Conservation (phyloP, 2,113 vertebrate species). For the Tursiops truncatus region DNA sequence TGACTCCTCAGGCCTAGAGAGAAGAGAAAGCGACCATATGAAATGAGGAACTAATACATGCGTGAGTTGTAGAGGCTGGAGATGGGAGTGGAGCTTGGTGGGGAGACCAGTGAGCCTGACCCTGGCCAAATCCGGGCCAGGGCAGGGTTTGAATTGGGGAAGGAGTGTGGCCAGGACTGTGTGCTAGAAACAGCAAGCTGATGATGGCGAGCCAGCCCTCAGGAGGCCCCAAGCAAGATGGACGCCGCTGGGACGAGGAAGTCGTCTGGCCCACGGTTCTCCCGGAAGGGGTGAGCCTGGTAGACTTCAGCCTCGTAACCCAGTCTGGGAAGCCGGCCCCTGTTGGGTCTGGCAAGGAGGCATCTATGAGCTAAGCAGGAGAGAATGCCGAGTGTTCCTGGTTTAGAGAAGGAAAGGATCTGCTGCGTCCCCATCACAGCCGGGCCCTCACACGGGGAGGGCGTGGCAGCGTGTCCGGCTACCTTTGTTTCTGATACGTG, state of each 20-base stretch:
- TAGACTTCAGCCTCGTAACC: background rate
- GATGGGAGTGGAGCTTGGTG: background rate
- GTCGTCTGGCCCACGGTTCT: background rate
- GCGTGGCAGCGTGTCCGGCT: background rate
- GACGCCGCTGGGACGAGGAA: background rate
- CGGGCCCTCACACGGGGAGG: background rate
- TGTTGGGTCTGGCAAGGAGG: background rate
- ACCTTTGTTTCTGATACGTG: background rate
- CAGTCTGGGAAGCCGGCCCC: slow-evolving; percentile 21
- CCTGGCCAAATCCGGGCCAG: background rate
- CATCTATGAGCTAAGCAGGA: background rate
- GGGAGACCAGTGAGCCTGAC: background rate
- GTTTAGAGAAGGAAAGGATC: background rate
- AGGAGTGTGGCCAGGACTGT: background rate
- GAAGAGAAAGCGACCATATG: background rate
- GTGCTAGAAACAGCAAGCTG: background rate
- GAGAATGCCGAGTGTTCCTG: background rate
- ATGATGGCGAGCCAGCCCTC: background rate
- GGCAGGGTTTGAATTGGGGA: background rate
- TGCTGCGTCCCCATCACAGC: background rate
- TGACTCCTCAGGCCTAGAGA: background rate
- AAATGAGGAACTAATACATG: background rate
- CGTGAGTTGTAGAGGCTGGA: background rate
- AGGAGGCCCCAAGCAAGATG: background rate
- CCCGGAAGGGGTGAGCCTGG: background rate